Evolutionary conservation across 2,888 invertebrate genomes (phyloP), one percentile per base, ranked within the genome.

Genomic region (Ormyrus rosae): DNA sequence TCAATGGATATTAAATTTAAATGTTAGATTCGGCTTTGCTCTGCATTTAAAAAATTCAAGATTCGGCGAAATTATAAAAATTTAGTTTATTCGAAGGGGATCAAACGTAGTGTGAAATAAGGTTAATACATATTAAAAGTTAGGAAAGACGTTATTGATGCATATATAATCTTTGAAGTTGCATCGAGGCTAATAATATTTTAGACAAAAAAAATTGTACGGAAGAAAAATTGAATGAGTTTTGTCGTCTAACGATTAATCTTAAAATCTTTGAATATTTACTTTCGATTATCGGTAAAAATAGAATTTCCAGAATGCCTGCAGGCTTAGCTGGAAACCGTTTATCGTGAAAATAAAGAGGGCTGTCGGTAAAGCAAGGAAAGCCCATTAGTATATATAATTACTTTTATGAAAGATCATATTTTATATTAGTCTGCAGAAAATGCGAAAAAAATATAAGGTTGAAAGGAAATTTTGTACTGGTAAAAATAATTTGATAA

Each of bases 241-340:
- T 55, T 69, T 45, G 55, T 46, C 11, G 2, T 19, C 19, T 9
- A 56, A 48, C 10, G 48, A 58, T 70, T 60, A 70, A 70, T 70
- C 60, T 13, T 50, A 13, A 58, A 58, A 70, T 58, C 19, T 13
- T 70, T 48, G 70, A 60, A 48, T 60, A 50, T 70, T 70, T 70
- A 70, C 60, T 58, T 70, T 70, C 58, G 58, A 70, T 70, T 70
- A 70, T 70, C 70, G 60, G 50, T 60, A 58, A 48, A 19, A 70
- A 58, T 6, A 45, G 10, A 48, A 70, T 9, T 9, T 11, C 19
- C 6, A 11, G n/a, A 70, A 19, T 13, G 13, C 9, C 10, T 58
- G 10, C 5, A 60, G 11, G 58, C 50, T 60, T 70, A 50, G 48
- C 60, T 70, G 70, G 60, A 48, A 70, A 60, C 60, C 70, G 70